Base-by-base conservation (phyloP, 2,113 vertebrate species). In the Alectura lathami region DNA sequence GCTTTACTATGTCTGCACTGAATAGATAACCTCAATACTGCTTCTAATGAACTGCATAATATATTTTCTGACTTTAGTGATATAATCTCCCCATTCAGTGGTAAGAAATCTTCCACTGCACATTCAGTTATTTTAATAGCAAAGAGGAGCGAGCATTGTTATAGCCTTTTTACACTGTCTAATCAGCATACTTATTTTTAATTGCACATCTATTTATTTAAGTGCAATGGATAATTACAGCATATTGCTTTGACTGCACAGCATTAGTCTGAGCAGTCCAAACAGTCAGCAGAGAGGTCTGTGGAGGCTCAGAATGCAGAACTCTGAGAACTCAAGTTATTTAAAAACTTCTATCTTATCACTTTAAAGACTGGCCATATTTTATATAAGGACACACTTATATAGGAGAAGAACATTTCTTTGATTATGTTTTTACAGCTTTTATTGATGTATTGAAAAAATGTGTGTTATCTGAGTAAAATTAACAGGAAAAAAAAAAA, bases 391-490 rank as follows among this genome's bases (percentile, higher is more conserved):
- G 7, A 43, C 17, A 63, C 24, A 38, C 20, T 62, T 34, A 50
- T 2, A 53, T 1, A 27, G 54, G 36, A 23, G 66, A 86, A 69
- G 1, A 0, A 0, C 42, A 20, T 13, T 78, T 48, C 27, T 84
- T 45, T 15, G 8, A 18, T 8, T 89, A 17, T n/a, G 29, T 15
- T 95, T 68, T 69, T 54, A 80, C 23, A 86, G 40, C 3, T 42
- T 7, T 43, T 77, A n/a, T 48, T 62, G 30, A 74, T 53, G 42
- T 5, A 34, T 51, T 27, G 20, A 60, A 69, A 73, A 48, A 76
- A 54, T 36, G 11, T 42, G 11, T 43, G 16, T 11, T 34, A 34
- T 18, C 32, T 50, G n/a, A 80, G 14, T 20, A 80, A 53, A 72
- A 26, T 42, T 40, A 68, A 79, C 4, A 68, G 18, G 47, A 50